These are phyloP conservation scores for Proteles cristata DNA, from an alignment of 2,113 vertebrate species.

Conservation along the genomic window DNA sequence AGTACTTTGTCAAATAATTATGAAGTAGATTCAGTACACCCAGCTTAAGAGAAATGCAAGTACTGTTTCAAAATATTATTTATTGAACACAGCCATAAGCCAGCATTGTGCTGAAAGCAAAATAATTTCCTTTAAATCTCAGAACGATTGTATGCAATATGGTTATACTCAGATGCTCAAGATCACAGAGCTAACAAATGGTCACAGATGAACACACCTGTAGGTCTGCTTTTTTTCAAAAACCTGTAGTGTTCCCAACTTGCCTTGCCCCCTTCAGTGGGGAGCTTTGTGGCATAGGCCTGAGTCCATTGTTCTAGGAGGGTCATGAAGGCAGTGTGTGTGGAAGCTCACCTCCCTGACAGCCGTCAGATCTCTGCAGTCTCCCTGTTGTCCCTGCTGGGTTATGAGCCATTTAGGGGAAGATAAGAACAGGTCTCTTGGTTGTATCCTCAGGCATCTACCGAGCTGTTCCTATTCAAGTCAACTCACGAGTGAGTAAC, in stretches of 20 bases:
- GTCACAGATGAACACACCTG: background rate
- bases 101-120: background rate
- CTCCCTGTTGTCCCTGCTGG: background rate
- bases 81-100: too few species aligned
- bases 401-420: background rate
- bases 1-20: too few species aligned
- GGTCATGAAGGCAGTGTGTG: background rate
- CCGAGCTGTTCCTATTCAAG: constrained; percentile 95
- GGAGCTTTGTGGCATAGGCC: background rate
- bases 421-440: background rate
- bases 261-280: background rate
- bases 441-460: constrained; percentile 91
- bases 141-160: background rate
- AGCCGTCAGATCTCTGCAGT: background rate
- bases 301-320: background rate
- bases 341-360: too few species aligned
- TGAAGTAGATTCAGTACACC: too few species aligned
- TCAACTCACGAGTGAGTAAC: too few species aligned
- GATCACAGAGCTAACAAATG: background rate
- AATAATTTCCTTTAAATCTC: background rate
- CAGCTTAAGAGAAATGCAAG: too few species aligned
- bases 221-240: background rate
- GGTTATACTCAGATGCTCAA: background rate
- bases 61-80: too few species aligned
- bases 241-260: background rate